These are phyloP conservation scores for Hartigia nigra DNA, from an alignment of 2,888 invertebrate species.

Conservation along the genomic window DNA sequence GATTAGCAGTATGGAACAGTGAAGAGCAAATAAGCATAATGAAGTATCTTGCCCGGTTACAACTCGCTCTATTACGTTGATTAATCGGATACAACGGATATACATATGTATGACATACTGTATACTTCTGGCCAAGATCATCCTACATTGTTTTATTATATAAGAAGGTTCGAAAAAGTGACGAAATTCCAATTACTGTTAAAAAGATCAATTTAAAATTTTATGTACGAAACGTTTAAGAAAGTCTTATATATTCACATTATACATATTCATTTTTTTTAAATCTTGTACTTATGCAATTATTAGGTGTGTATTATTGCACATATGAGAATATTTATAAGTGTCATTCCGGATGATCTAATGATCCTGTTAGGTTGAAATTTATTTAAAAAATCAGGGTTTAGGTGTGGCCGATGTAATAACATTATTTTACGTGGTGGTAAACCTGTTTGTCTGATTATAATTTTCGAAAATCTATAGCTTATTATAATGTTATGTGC, in stretches of 20 bases:
- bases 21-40: constrained; percentile 53
- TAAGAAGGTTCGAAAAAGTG: not conserved
- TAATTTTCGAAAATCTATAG: not conserved
- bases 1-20: constrained; percentile 50
- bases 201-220: not conserved
- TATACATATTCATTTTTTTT: no score
- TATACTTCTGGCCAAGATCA: constrained; percentile 25
- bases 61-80: constrained; percentile 49
- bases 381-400: not conserved
- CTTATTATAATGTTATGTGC: not conserved
- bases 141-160: constrained; percentile 9
- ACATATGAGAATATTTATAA: not conserved
- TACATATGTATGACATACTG: constrained; percentile 51
- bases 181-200: not conserved
- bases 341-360: not conserved
- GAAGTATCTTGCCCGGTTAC: constrained; percentile 53
- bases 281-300: not conserved
- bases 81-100: constrained; percentile 53
- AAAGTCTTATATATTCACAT: no score
- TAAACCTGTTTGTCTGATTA: not conserved
- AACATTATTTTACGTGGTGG: not conserved
- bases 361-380: not conserved
- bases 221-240: not conserved
- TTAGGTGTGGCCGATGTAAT: not conserved
- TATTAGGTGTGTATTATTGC: no score